Base-by-base conservation (phyloP, 1,140 invertebrate genomes). In the Myzus persicae region DNA sequence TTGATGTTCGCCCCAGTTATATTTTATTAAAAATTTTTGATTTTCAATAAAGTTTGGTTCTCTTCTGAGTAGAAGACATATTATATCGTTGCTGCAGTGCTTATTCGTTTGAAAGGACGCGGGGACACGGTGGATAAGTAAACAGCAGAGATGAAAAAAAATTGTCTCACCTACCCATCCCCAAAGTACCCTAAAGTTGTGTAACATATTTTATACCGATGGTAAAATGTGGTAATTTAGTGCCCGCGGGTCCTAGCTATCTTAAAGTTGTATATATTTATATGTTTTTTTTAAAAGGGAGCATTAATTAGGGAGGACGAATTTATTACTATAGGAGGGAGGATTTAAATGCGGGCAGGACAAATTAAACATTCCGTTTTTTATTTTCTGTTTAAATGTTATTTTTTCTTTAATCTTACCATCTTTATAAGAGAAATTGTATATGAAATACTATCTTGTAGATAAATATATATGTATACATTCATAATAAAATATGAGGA, bases 161-260 rank as follows among this genome's bases (percentile, higher is more conserved):
- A 92, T 91, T 51, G 67, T 82, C 44, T 48, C 67, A 40, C 44
- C 44, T 51, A 84, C 44, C 9, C 18, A 84, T 92, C 76, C 91
- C 91, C 26, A 38, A 92, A 92, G 91, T 92, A 40, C 91, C 54
- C 91, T 92, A n/a, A 82, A 92, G 91, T 92, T 44, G 76, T 51
- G 26, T 36, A 92, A 92, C 91, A 92, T 92, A 92, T 84, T 92
- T 92, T 92, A 92, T 48, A 42, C 67, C 76, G n/a, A 48, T 92
- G 44, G 40, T 84, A 92, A 92, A 82, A 92, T 82, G 20, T 31
- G 44, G 44, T 82, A 46, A 38, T 92, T 82, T 14, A 46, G 36
- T 36, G 90, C 91, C 76, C n/a, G 38, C 82, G 82, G 82, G 82
- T 40, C 24, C 11, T 40, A 31, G 59, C 42, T 67, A 76, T 91